Base-by-base conservation (phyloP, 2,888 invertebrate genomes). In the Caenorhabditis uteleia region DNA sequence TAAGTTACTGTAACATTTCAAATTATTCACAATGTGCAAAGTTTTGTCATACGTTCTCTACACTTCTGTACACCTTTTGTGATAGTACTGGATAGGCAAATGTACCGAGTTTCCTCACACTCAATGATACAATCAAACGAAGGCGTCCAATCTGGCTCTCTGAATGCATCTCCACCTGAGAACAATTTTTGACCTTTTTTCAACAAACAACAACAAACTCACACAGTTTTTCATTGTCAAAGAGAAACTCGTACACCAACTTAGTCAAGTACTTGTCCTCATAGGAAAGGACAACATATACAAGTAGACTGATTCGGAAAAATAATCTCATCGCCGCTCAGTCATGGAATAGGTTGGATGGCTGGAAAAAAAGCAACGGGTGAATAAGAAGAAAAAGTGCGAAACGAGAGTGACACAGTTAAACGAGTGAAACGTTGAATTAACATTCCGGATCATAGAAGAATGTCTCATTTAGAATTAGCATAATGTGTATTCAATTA, bases 101-200 rank as follows among this genome's bases (percentile, higher is more conserved):
- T 38, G 16, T 25, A 47, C 16, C 38, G 47, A 12, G 47, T 38
- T 21, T 36, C 36, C 14, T 47, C 47, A 29, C 47, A 47, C 2
- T 36, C 26, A 14, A 47, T 47, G 5, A 38, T 47, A 14, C 47
- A 47, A 21, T 47, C 47, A 36, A 47, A 36, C 25, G 47, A 23
- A 14, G 47, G 47, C 10, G 38, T 20, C 47, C 47, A 47, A 20
- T 36, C 38, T 4, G 47, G n/a, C 38, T 47, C 47, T 7, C n/a
- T 18, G 38, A 47, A 47, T 20, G 47, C 25, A 16, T 47, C 47
- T 14, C 47, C 47, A 38, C 47, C 47, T 47, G 36, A 23, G 38
- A 36, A 18, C 31, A 18, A 31, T 3, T 4, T 20, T 33, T 31
- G 21, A 4, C 18, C 10, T 10, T 43, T 43, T 16, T 7, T 43